phyloP scores from a whole-genome alignment of 2,888 invertebrate genomes.

The Metalampra italica region DNA sequence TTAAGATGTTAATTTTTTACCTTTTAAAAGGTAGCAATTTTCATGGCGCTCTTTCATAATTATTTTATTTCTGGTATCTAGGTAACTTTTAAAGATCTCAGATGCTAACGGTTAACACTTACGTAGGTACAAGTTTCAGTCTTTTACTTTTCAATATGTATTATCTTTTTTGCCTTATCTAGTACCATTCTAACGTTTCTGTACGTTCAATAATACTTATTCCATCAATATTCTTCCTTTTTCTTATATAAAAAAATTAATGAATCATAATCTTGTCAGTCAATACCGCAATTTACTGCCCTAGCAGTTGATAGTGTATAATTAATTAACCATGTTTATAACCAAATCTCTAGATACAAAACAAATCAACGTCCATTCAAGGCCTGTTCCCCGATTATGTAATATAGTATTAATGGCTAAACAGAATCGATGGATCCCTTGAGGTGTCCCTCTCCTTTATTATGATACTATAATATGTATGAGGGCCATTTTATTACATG shows the following conservation, averaged over 20 bases:
- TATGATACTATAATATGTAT: conserved; percentile 65
- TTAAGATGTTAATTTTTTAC: conserved; percentile 55
- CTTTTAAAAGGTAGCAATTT: conserved; percentile 25
- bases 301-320: too few relatives aligned
- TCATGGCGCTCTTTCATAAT: conserved; percentile 23
- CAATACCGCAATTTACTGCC: too few relatives aligned
- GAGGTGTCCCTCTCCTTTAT: conserved; percentile 56
- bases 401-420: conserved; percentile 63
- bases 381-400: conserved; percentile 33
- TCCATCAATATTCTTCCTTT: too few relatives aligned
- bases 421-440: conserved; percentile 63
- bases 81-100: too few relatives aligned
- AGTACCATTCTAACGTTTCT: background rate
- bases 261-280: too few relatives aligned
- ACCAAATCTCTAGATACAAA: conserved; percentile 14
- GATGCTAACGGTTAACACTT: too few relatives aligned
- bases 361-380: conserved; percentile 21
- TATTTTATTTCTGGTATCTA: too few relatives aligned
- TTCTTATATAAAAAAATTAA: background rate
- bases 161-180: too few relatives aligned
- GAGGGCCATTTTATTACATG: conserved; percentile 63
- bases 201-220: background rate
- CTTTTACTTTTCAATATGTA: too few relatives aligned
- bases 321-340: background rate
- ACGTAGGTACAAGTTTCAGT: too few relatives aligned